A percentile compares a stretch with the other conserved stretches of the same genome.
These are phyloP conservation scores for Crotalus horridus DNA, from an alignment of 2,113 vertebrate species.

Conservation along the genomic window DNA sequence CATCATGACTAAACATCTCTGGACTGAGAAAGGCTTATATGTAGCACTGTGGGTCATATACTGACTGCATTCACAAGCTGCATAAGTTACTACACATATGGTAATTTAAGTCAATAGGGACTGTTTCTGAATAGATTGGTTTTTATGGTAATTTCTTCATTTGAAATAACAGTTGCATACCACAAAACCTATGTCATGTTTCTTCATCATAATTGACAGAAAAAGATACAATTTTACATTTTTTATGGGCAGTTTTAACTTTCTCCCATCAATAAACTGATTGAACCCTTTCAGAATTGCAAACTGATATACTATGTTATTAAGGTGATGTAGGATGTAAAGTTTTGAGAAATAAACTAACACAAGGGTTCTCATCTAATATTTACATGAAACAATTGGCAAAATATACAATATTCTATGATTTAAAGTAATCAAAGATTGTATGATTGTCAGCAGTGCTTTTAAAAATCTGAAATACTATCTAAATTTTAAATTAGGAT, in stretches of 20 bases:
- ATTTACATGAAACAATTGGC: constrained; percentile 6
- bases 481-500: not conserved
- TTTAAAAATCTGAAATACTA: not conserved
- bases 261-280: not conserved
- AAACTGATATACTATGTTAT: not conserved
- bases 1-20: not conserved
- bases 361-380: constrained; percentile 7
- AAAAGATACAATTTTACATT: not conserved
- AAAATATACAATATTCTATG: not conserved
- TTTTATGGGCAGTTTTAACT: not conserved
- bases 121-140: not conserved
- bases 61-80: not conserved
- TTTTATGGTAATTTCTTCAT: not conserved
- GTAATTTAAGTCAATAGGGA: not conserved
- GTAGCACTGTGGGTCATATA: not conserved
- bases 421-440: constrained; percentile 12
- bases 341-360: not conserved
- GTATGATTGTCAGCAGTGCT: accelerated
- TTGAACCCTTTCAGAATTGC: constrained; percentile 44
- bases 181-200: not conserved
- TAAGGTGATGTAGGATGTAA: not conserved
- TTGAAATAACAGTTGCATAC: not conserved
- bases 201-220: not conserved
- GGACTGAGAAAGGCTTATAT: not conserved
- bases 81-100: not conserved